Evolutionary conservation across 1,140 invertebrate species (phyloP).

Genomic region (Antheraea mylitta): DNA sequence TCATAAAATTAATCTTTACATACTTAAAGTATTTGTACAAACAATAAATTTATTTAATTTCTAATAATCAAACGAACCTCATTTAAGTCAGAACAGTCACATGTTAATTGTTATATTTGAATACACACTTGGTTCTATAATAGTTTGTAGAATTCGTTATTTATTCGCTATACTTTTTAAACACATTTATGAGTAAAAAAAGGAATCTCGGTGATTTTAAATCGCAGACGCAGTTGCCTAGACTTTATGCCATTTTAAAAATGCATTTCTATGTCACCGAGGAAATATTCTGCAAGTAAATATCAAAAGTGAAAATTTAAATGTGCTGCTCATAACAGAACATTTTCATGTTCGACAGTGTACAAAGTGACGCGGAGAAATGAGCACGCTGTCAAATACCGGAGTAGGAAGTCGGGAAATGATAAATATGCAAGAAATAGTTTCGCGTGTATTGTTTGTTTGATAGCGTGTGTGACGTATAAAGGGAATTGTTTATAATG

Average conservation of each 20-base stretch:
- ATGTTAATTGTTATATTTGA: too few relatives aligned
- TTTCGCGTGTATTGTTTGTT: neutral
- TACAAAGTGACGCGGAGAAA: neutral
- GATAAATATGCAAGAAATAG: slow-evolving; percentile 1
- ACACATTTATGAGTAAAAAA: too few relatives aligned
- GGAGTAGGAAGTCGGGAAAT: neutral
- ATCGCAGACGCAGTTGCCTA: neutral
- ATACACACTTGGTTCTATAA: too few relatives aligned
- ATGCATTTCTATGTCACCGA: neutral
- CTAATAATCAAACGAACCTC: too few relatives aligned
- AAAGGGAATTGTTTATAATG: neutral
- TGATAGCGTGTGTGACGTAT: neutral
- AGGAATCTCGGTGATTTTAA: neutral
- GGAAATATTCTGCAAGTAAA: neutral
- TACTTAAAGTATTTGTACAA: too few relatives aligned
- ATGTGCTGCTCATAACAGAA: neutral
- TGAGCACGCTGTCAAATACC: neutral
- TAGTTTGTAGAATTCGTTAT: too few relatives aligned
- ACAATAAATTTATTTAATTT: too few relatives aligned
- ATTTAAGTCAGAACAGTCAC: too few relatives aligned
- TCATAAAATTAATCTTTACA: too few relatives aligned
- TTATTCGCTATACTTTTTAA: too few relatives aligned
- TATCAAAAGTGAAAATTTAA: neutral
- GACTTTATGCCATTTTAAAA: neutral
- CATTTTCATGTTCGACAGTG: neutral